phyloP scores from a whole-genome alignment of 1,140 invertebrate species.

The Papilio dardanus region DNA sequence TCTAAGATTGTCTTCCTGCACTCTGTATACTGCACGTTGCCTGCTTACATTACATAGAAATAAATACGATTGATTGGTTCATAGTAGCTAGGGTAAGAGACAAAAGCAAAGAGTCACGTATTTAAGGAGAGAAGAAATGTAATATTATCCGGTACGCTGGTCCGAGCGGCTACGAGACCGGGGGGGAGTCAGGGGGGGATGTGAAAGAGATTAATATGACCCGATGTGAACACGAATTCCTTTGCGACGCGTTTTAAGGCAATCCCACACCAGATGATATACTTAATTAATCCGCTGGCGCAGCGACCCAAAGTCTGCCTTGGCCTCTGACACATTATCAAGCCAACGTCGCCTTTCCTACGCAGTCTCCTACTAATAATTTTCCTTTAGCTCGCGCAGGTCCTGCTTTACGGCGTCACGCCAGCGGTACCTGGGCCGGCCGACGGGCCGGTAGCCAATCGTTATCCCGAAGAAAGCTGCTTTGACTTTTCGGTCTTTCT shows the following conservation, averaged over 20 bases:
- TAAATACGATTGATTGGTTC: neutral
- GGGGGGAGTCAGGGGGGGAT: constrained; percentile 49
- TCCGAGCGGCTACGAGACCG: constrained; percentile 47
- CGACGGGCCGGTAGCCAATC: too few relatives aligned
- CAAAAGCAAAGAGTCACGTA: constrained; percentile 42
- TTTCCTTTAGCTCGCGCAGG: too few relatives aligned
- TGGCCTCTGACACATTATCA: too few relatives aligned
- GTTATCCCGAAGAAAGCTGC: too few relatives aligned
- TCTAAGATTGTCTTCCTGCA: neutral
- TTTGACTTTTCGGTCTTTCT: too few relatives aligned
- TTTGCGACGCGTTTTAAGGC: constrained; percentile 51
- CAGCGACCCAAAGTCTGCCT: too few relatives aligned
- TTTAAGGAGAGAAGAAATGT: constrained; percentile 52
- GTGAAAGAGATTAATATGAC: constrained; percentile 67
- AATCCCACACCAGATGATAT: constrained; percentile 30
- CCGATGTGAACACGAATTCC: constrained; percentile 59
- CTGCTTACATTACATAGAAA: neutral
- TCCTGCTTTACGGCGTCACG: too few relatives aligned
- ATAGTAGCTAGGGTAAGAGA: neutral
- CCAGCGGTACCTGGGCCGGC: too few relatives aligned
- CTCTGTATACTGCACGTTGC: neutral
- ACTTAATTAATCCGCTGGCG: too few relatives aligned
- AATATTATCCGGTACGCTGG: constrained; percentile 52
- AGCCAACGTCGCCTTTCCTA: too few relatives aligned
- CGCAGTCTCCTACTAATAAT: too few relatives aligned